A percentile compares a stretch with the other conserved stretches of the same genome.
These are phyloP conservation scores for Ectemnius continuus DNA, from an alignment of 2,888 invertebrate genomes.

Conservation along the genomic window DNA sequence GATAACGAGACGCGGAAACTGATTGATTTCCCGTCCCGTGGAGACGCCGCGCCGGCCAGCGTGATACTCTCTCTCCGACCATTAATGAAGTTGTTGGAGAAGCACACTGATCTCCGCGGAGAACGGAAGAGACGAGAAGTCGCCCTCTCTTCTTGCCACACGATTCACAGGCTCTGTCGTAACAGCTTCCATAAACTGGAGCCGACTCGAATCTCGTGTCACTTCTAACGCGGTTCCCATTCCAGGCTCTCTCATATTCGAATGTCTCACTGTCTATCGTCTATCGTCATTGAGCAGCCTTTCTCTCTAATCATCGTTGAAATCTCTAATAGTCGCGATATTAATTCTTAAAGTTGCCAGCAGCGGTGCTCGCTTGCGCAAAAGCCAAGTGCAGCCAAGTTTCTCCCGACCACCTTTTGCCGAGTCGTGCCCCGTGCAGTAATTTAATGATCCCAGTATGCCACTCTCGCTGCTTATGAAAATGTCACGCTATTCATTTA, in stretches of 20 bases:
- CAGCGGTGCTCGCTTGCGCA: neutral
- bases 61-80: constrained; percentile 46
- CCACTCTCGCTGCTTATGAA: constrained; percentile 2
- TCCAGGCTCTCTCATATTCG: neutral
- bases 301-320: neutral
- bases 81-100: constrained; percentile 53
- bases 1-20: constrained; percentile 57
- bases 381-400: neutral
- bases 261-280: neutral
- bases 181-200: constrained; percentile 6
- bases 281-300: neutral
- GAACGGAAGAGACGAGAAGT: constrained; percentile 22
- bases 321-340: neutral
- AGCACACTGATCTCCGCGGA: constrained; percentile 22
- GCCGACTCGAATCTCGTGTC: constrained; percentile 3
- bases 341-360: constrained; percentile 4
- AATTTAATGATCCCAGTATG: constrained; percentile 2
- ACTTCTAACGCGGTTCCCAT: neutral
- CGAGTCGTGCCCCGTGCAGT: neutral
- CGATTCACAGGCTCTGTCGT: no score
- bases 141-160: no score
- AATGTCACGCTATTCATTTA: constrained; percentile 6
- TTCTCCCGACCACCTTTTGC: neutral
- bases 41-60: constrained; percentile 54
- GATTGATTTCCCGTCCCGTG: constrained; percentile 55